Conservation (phyloP, 2,888 invertebrate species). For the Maniola hyperantus region DNA sequence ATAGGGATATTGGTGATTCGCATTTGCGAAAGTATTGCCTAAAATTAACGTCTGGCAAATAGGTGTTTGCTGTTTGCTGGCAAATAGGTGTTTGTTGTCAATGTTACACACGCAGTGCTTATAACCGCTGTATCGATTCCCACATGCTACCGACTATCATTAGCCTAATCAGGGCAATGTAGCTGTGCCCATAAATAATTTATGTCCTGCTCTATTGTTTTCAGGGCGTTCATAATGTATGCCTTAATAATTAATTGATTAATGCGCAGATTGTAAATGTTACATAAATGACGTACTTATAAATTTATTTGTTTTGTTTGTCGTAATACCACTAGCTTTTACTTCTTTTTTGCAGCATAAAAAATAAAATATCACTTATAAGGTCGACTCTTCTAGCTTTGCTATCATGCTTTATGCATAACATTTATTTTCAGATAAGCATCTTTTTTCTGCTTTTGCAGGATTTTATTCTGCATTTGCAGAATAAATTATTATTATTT, state of each 20-base stretch:
- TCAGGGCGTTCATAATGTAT: conserved; percentile 47
- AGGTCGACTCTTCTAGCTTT: too few species aligned
- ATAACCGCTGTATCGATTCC: conserved; percentile 31
- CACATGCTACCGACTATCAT: conserved; percentile 45
- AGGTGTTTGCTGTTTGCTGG: conserved; percentile 3
- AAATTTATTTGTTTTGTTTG: background rate
- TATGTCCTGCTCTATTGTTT: conserved; percentile 52
- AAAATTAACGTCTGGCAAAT: conserved; percentile 4
- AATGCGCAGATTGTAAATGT: conserved; percentile 19
- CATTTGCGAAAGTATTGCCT: background rate
- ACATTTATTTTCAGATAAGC: too few species aligned
- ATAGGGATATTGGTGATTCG: too few species aligned
- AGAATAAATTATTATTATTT: too few species aligned
- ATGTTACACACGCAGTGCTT: conserved; percentile 14
- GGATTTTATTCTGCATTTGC: too few species aligned
- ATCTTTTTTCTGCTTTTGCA: too few species aligned
- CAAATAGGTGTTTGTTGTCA: conserved; percentile 3
- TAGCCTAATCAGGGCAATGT: conserved; percentile 56
- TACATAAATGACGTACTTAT: conserved; percentile 3
- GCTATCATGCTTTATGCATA: too few species aligned
- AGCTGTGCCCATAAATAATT: conserved; percentile 55
- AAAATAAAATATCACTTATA: too few species aligned
- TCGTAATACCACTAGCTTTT: too few species aligned
- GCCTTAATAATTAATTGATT: conserved; percentile 45
- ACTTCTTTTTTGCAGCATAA: too few species aligned